phyloP scores from a whole-genome alignment of 2,113 vertebrate genomes.

The Hydrochoerus hydrochaeris region DNA sequence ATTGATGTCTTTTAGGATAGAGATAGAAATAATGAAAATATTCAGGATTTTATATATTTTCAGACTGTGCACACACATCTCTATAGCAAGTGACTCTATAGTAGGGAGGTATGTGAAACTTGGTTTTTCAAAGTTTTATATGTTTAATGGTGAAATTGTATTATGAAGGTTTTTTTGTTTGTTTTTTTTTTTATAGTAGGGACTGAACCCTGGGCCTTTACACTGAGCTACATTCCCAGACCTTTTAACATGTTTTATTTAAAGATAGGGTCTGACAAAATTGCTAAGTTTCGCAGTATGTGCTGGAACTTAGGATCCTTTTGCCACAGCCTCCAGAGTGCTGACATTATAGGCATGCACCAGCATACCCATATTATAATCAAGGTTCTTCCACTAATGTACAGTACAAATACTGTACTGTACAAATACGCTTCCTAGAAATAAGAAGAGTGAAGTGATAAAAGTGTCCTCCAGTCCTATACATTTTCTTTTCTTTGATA shows the following conservation, averaged over 20 bases:
- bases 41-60: slow-evolving; percentile 35
- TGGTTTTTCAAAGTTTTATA: neutral
- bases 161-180: neutral
- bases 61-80: neutral
- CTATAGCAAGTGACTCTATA: neutral
- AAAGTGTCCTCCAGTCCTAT: neutral
- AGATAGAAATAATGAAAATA: slow-evolving; percentile 21
- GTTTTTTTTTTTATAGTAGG: neutral
- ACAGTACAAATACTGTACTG: slow-evolving; percentile 11
- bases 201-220: neutral
- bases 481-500: neutral
- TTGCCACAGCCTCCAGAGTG: neutral
- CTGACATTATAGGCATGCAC: neutral
- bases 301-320: neutral
- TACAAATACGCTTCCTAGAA: neutral
- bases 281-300: neutral
- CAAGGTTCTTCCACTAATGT: neutral
- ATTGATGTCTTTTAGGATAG: neutral
- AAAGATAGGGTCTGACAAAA: neutral
- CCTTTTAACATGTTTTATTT: neutral
- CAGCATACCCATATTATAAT: neutral
- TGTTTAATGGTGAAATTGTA: slow-evolving; percentile 14
- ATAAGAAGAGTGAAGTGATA: slow-evolving; percentile 34
- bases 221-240: neutral
- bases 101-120: slow-evolving; percentile 22